A percentile compares a stretch with the other conserved stretches of the same genome.
Conservation (phyloP, 2,797 vertebrate genomes). For the Cirrhinus molitorella region DNA sequence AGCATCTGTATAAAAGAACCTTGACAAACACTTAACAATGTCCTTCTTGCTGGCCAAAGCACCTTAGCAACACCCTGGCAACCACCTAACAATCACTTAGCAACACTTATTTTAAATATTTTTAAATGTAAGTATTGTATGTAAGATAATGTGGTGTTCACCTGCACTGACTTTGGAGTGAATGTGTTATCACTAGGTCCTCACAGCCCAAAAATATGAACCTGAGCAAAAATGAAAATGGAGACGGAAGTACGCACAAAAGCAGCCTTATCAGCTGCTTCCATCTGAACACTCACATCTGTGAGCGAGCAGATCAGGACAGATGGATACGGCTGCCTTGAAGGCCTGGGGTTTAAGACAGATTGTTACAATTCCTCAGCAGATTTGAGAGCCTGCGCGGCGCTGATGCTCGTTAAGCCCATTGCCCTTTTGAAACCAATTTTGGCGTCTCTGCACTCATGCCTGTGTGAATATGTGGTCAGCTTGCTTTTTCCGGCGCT, state of each 20-base stretch:
- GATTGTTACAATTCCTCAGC: slow-evolving; percentile 40
- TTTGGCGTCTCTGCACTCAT: slow-evolving; percentile 8
- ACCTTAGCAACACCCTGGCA: background rate
- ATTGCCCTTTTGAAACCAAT: slow-evolving; percentile 46
- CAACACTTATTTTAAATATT: background rate
- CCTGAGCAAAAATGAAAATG: background rate
- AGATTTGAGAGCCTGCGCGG: slow-evolving; percentile 22
- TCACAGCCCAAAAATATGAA: background rate
- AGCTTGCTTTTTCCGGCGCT: slow-evolving; percentile 1
- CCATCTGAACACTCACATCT: slow-evolving; percentile 40
- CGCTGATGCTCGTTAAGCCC: slow-evolving; percentile 30
- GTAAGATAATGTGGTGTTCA: background rate
- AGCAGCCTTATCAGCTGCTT: slow-evolving; percentile 25
- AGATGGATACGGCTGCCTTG: slow-evolving; percentile 21
- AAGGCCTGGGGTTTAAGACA: slow-evolving; percentile 20
- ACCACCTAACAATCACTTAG: background rate
- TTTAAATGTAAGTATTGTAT: background rate
- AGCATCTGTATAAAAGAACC: no score
- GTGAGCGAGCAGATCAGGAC: background rate
- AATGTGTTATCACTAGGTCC: background rate
- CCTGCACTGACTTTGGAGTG: background rate
- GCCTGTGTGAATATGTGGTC: background rate
- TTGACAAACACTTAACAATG: no score
- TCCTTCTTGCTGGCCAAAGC: no score
- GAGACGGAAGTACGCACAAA: slow-evolving; percentile 8